Evolutionary conservation across 2,888 invertebrate genomes (phyloP).

Genomic region (Nysson spinosus): DNA sequence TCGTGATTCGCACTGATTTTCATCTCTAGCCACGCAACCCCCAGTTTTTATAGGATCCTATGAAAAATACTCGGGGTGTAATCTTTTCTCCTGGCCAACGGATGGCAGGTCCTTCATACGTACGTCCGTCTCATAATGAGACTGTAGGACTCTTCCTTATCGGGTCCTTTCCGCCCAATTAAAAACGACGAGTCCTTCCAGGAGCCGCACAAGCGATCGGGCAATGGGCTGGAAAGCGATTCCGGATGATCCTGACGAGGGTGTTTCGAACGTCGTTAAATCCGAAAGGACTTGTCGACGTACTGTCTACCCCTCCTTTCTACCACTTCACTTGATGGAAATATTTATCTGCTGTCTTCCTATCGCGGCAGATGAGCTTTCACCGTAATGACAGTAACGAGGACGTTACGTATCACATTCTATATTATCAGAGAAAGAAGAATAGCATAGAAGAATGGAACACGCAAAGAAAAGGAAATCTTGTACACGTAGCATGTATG

Average conservation of each 20-base stretch:
- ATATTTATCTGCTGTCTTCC: slow-evolving; percentile 18
- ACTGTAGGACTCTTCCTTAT: slow-evolving; percentile 50
- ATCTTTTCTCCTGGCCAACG: slow-evolving; percentile 34
- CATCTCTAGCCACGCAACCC: slow-evolving; percentile 13
- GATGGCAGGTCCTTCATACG: slow-evolving; percentile 2
- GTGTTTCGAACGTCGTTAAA: slow-evolving; percentile 55
- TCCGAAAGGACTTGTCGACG: slow-evolving; percentile 21
- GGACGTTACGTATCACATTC: not conserved
- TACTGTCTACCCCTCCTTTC: not conserved
- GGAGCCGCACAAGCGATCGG: slow-evolving; percentile 33
- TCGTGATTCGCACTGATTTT: slow-evolving; percentile 34
- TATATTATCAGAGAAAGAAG: not conserved
- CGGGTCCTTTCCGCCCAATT: slow-evolving; percentile 64
- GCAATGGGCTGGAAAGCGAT: slow-evolving; percentile 57
- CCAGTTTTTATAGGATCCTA: slow-evolving; percentile 3
- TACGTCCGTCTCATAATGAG: slow-evolving; percentile 42
- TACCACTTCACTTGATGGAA: slow-evolving; percentile 7
- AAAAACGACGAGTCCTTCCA: slow-evolving; percentile 54
- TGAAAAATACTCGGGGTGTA: slow-evolving; percentile 28
- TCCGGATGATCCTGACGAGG: slow-evolving; percentile 50
- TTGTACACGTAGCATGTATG: not conserved
- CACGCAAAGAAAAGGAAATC: slow-evolving; percentile 1
- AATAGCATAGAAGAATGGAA: not conserved
- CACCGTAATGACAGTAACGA: slow-evolving; percentile 4
- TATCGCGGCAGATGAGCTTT: not conserved